Percentiles rank a stretch among this genome's conserved stretches.
Evolutionary conservation across 1,140 invertebrate species (phyloP).

Genomic region (Pogonomyrmex californicus): DNA sequence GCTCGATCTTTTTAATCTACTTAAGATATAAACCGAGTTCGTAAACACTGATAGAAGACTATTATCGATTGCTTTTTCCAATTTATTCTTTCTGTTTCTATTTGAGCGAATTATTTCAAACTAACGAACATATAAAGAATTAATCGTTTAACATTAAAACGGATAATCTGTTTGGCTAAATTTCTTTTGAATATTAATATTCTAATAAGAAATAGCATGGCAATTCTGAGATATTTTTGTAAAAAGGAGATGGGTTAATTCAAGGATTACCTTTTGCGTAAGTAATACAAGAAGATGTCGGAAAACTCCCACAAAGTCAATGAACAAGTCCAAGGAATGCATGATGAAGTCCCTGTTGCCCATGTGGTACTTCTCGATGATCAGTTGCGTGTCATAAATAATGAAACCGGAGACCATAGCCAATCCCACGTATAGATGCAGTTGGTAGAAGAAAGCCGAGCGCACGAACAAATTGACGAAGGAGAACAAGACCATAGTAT

Average conservation of each 20-base stretch:
- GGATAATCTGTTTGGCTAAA: not conserved
- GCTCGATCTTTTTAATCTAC: slow-evolving; percentile 21
- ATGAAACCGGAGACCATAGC: slow-evolving; percentile 97
- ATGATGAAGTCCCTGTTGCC: slow-evolving; percentile 97
- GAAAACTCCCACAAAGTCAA: slow-evolving; percentile 97
- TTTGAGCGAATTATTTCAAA: slow-evolving; percentile 10
- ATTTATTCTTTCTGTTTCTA: not conserved
- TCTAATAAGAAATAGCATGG: not conserved
- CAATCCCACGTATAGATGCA: slow-evolving; percentile 95
- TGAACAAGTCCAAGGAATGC: slow-evolving; percentile 96
- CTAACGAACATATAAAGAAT: not conserved
- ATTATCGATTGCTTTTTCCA: slow-evolving; percentile 11
- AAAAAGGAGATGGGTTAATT: not conserved
- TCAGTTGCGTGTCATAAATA: slow-evolving; percentile 98
- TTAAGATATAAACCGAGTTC: not conserved
- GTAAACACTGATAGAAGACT: not conserved
- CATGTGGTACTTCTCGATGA: slow-evolving; percentile 96
- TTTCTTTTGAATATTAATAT: not conserved
- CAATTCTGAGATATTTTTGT: not conserved
- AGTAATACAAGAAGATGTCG: slow-evolving; percentile 95
- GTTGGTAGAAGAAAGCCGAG: slow-evolving; percentile 93
- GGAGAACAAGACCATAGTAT: slow-evolving; percentile 92
- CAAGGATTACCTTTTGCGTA: slow-evolving; percentile 92
- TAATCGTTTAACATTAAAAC: not conserved
- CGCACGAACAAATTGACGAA: slow-evolving; percentile 95